These are phyloP conservation scores for Helicoverpa assulta DNA, from an alignment of 2,888 invertebrate genomes.

Conservation along the genomic window DNA sequence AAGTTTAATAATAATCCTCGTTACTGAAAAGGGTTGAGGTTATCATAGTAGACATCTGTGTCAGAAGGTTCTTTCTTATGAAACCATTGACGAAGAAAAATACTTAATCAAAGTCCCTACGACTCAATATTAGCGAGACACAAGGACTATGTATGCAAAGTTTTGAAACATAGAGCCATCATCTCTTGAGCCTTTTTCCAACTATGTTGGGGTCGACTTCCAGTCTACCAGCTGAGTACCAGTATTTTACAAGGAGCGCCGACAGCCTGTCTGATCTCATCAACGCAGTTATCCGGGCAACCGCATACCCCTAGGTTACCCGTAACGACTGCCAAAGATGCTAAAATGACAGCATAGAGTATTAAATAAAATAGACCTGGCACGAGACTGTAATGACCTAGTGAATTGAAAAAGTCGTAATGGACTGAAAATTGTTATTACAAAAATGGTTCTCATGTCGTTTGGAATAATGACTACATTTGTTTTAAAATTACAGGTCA, in stretches of 20 bases:
- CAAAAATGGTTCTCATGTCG: slow-evolving; percentile 23
- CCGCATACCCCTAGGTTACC: too few relatives aligned
- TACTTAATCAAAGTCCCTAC: not conserved
- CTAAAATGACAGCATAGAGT: not conserved
- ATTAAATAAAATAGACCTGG: slow-evolving; percentile 33
- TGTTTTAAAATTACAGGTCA: slow-evolving; percentile 9
- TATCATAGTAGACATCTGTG: slow-evolving; percentile 38
- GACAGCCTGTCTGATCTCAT: too few relatives aligned
- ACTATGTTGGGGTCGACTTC: too few relatives aligned
- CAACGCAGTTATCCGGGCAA: too few relatives aligned
- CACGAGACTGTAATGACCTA: slow-evolving; percentile 21
- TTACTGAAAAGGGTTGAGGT: too few relatives aligned
- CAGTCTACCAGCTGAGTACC: too few relatives aligned
- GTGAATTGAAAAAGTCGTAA: slow-evolving; percentile 39
- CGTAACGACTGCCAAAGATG: too few relatives aligned
- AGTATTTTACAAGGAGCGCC: too few relatives aligned
- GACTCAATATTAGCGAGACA: slow-evolving; percentile 33
- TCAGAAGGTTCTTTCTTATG: not conserved
- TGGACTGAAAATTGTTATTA: slow-evolving; percentile 29
- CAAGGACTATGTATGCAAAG: not conserved
- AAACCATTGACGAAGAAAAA: slow-evolving; percentile 15
- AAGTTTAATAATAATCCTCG: too few relatives aligned
- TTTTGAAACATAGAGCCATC: slow-evolving; percentile 8
- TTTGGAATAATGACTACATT: slow-evolving; percentile 17
- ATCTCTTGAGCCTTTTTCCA: too few relatives aligned